Percentiles rank a stretch among this genome's conserved stretches.
Evolutionary conservation across 92 coral and sea anemone genomes (phyloP).

Genomic region (Heteractis magnifica): DNA sequence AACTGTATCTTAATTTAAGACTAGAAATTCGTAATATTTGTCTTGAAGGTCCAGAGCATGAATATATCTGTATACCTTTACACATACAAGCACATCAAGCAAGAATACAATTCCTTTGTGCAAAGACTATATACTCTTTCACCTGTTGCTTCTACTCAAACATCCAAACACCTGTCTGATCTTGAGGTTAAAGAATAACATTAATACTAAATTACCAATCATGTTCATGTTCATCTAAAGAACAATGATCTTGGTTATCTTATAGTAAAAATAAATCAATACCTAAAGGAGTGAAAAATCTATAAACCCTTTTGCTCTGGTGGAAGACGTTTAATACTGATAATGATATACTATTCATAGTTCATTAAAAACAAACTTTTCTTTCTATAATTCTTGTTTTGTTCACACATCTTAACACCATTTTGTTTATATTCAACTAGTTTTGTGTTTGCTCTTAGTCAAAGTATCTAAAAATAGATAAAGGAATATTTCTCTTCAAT

Average conservation of each 20-base stretch:
- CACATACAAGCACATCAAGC: background rate
- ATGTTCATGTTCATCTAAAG: background rate
- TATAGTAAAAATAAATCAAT: background rate
- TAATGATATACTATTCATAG: background rate
- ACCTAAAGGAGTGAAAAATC: background rate
- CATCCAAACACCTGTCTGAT: slow-evolving; percentile 4
- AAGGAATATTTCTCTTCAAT: background rate
- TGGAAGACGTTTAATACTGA: background rate
- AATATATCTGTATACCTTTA: background rate
- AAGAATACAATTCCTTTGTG: slow-evolving; percentile 3
- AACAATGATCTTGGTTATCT: background rate
- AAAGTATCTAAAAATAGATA: background rate
- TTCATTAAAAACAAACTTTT: background rate
- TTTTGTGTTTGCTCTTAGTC: background rate
- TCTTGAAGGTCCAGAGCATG: too few species aligned
- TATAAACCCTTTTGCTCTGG: background rate
- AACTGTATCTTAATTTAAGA: too few species aligned
- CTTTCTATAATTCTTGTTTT: background rate
- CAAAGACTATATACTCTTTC: background rate
- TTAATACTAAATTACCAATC: slow-evolving; percentile 1
- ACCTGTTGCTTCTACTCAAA: background rate
- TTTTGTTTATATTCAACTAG: background rate
- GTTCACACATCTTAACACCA: background rate
- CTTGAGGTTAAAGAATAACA: background rate
- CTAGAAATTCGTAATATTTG: too few species aligned